Evolutionary conservation across 2,797 vertebrate species (phyloP), one percentile per base, ranked within the genome.

Genomic region (Amblyopsis hoosieri): DNA sequence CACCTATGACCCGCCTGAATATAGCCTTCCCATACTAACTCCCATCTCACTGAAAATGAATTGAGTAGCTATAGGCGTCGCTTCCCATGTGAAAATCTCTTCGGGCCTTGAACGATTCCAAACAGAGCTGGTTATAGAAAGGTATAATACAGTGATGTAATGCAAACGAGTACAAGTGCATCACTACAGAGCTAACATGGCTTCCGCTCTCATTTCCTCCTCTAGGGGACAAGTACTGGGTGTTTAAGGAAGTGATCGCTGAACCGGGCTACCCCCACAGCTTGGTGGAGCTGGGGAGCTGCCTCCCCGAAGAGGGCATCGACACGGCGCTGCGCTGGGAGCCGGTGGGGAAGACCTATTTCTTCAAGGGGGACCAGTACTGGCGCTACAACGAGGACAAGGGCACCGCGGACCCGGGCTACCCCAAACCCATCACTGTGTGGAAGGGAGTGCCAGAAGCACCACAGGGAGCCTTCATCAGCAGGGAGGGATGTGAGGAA

Each of bases 351-450:
- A 99, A 98, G 79, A 99, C 97, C 0, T 99, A 99, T 88, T 98
- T 99, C 91, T 99, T 99, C 90, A 97, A 97, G 82, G 97, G 96
- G 0, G 95, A 98, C 86, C 94, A 94, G 86, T 99, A 99, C 85
- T 99, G 97, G 97, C 93, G 97, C 64, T 99, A 96, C 89, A 99
- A 97, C 0, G 97, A 99, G 85, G 97, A 99, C 80, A 96, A 95
- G 78, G 88, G 86, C 56, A 91, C 94, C 0, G 94, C 94, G 0
- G 97, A 99, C 80, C 94, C 95, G 0, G 97, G 96, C 4, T 99
- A 99, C 86, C 97, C 97, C 57, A 98, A 98, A 86, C 93, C 96
- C 79, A 96, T 99, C 89, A 94, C 92, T 0, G 93, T 99, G 64
- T 99, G 97, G 97, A 97, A 94, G 86, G 97, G 97, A 59, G 89